Base-by-base conservation (phyloP, 1,140 invertebrate genomes). In the Drosophila baimaii region DNA sequence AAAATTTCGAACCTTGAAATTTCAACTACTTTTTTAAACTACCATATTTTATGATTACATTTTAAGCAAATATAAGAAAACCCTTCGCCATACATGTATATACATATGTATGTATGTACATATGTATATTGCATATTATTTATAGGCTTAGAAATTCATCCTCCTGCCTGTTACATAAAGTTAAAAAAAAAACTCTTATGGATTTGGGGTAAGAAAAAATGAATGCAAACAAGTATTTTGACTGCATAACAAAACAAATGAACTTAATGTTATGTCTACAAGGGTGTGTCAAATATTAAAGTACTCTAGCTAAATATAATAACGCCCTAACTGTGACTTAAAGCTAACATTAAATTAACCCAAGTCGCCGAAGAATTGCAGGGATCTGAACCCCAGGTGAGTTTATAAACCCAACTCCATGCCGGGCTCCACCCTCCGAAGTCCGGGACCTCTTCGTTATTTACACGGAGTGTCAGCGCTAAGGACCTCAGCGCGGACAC, bases 391-490 rank as follows among this genome's bases (percentile, higher is more conserved):
- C 31, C 25, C 59, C 25, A 52, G 15, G 29, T 35, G 27, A 27
- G 21, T 13, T 12, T 62, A 10, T 15, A 43, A 27, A 2, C 59
- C 59, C 23, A 64, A 35, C 23, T 23, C 58, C 25, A 61, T 17
- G 27, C 17, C 19, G 9, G 6, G 12, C 23, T 46, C 27, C 62
- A 66, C 25, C 62, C 64, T 44, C 1, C 23, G 15, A 5, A 33
- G n/a, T n/a, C n/a, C 23, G 3, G 39, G 21, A 56, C 65, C 39
- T 70, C 61, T 68, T 69, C 27, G 63, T 41, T 86, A 68, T 86
- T 88, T 82, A 80, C 83, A 61, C 79, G 69, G 63, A 74, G 79
- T 59, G 83, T 79, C 82, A 85, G 74, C 39, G 56, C 43, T 59
- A 75, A 71, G 69, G 51, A 74, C 80, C 43, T 58, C 52, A 39